phyloP scores from a whole-genome alignment of 2,797 vertebrate genomes.

The Phrynocephalus guinanensis region DNA sequence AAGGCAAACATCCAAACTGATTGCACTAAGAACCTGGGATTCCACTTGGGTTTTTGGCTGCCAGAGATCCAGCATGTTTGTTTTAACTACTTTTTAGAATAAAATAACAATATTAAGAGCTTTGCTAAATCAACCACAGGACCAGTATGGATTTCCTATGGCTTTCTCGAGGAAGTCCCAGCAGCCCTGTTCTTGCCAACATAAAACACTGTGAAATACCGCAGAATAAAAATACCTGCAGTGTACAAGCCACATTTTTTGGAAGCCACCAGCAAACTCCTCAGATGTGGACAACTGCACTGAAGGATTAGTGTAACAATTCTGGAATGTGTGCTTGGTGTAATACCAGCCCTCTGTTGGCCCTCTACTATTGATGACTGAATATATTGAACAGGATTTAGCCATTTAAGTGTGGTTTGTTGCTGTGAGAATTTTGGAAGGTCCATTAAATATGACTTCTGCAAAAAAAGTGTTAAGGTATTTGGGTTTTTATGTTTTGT shows the following conservation, averaged over 20 bases:
- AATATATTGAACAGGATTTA: conserved; percentile 18
- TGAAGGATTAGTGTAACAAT: conserved; percentile 7
- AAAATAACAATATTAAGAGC: conserved; percentile 59
- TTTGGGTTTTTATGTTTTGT: neutral
- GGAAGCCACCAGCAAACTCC: neutral
- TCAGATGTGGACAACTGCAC: neutral
- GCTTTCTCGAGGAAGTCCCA: conserved; percentile 43
- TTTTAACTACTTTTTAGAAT: conserved; percentile 45
- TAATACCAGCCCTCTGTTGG: conserved; percentile 13
- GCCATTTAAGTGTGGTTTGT: conserved; percentile 7
- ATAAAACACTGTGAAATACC: conserved; percentile 45
- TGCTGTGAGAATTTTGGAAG: conserved; percentile 12
- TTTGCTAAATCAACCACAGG: conserved; percentile 65
- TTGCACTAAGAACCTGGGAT: conserved; percentile 59
- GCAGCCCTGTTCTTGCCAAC: conserved; percentile 48
- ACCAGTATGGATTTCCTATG: conserved; percentile 56
- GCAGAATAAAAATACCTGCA: conserved; percentile 17
- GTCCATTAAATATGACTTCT: neutral
- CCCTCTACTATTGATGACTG: neutral
- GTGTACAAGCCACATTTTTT: conserved; percentile 37
- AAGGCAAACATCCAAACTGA: conserved; percentile 57
- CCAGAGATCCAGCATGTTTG: conserved; percentile 44
- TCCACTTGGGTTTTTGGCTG: conserved; percentile 57
- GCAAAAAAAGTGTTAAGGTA: neutral
- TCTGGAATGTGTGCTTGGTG: conserved; percentile 17